Evolutionary conservation across 2,113 vertebrate species (phyloP).

Genomic region (Apteryx mantelli): DNA sequence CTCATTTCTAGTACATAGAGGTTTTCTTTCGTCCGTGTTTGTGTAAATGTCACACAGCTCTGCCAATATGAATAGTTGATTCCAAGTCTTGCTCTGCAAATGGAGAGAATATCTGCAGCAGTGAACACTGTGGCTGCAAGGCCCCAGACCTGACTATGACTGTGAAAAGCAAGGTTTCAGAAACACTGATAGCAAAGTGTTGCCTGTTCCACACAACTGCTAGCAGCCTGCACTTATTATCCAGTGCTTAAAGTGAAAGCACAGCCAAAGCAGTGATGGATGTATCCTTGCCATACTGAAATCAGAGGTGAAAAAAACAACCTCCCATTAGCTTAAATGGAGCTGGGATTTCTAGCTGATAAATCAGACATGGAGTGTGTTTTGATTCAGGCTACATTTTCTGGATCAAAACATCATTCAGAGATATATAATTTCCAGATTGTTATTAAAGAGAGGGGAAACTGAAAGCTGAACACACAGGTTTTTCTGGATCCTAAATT

Average conservation of each 20-base stretch:
- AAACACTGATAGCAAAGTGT: accelerated
- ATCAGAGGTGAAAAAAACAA: neutral
- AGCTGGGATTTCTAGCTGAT: neutral
- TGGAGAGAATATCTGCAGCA: neutral
- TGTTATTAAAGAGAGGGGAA: neutral
- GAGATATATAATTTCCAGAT: neutral
- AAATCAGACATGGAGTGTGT: neutral
- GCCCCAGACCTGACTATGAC: neutral
- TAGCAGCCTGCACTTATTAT: neutral
- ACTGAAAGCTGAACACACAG: neutral
- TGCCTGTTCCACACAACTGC: neutral
- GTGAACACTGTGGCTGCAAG: neutral
- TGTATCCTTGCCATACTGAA: neutral
- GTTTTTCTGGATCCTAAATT: neutral
- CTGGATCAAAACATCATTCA: neutral
- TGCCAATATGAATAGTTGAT: neutral
- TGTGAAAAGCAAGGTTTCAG: neutral
- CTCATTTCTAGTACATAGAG: neutral
- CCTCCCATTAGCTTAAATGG: neutral
- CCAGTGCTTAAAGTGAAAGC: neutral
- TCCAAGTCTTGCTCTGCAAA: neutral
- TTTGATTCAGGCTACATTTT: neutral
- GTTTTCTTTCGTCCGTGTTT: neutral
- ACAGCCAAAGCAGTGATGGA: neutral
- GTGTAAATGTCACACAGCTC: neutral